Percentiles rank a stretch among this genome's conserved stretches.
Evolutionary conservation across 1,140 invertebrate genomes (phyloP).

Genomic region (Ceratoteleas bidentatus): DNA sequence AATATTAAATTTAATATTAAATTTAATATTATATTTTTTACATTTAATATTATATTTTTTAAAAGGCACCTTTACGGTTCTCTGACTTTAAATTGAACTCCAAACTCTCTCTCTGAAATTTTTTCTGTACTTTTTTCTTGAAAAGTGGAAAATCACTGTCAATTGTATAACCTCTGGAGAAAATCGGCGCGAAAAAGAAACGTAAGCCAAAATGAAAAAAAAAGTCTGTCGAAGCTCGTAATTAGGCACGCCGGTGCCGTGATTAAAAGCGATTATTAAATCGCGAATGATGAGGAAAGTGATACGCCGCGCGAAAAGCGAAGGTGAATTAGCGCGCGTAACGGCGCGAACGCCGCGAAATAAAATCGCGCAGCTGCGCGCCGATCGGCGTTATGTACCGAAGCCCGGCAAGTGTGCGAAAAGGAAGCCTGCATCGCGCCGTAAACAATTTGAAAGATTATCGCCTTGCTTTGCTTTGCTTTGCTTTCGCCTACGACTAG

Average conservation of each 20-base stretch:
- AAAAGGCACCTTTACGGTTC: too few relatives aligned
- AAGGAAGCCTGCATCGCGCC: constrained; percentile 57
- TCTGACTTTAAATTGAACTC: too few relatives aligned
- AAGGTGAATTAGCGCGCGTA: constrained; percentile 54
- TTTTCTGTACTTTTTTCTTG: background rate
- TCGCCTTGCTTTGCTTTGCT: constrained; percentile 22
- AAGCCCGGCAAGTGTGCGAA: constrained; percentile 63
- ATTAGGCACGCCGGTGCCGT: constrained; percentile 20
- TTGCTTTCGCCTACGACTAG: constrained; percentile 26
- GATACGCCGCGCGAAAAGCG: constrained; percentile 44
- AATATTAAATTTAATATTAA: too few relatives aligned
- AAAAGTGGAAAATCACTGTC: background rate
- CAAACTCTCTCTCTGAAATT: too few relatives aligned
- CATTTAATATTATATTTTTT: too few relatives aligned
- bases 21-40: too few relatives aligned
- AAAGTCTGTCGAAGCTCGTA: constrained; percentile 10
- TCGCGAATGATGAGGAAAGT: constrained; percentile 53
- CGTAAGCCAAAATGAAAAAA: constrained; percentile 15
- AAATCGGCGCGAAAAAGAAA: constrained; percentile 6
- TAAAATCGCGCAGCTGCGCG: constrained; percentile 62
- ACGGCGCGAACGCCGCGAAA: constrained; percentile 44
- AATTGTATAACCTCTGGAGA: constrained; percentile 2
- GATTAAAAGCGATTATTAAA: constrained; percentile 45
- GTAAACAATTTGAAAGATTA: constrained; percentile 65
- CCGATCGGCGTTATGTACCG: constrained; percentile 61